Percentiles rank a stretch among this genome's conserved stretches.
Evolutionary conservation across 2,888 invertebrate genomes (phyloP).

Genomic region (Anarsia innoxiella): DNA sequence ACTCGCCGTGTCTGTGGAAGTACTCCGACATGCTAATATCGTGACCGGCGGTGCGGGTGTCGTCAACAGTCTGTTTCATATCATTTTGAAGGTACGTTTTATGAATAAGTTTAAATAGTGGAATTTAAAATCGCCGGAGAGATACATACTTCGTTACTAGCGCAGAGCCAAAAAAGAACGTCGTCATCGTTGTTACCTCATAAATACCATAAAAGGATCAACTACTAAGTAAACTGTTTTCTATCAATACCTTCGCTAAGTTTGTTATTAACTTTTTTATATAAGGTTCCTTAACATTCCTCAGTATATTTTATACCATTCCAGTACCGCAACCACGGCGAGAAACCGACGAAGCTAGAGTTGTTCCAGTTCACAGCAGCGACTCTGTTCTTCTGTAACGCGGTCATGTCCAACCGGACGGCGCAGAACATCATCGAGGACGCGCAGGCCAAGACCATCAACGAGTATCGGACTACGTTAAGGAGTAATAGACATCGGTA

Average conservation of each 20-base stretch:
- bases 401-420: slow-evolving; percentile 59
- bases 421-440: slow-evolving; percentile 70
- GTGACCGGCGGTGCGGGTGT: slow-evolving; percentile 63
- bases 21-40: slow-evolving; percentile 56
- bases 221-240: too few species aligned
- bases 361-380: slow-evolving; percentile 68
- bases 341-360: slow-evolving; percentile 55
- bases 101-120: too few species aligned
- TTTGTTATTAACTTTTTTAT: too few species aligned
- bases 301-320: too few species aligned
- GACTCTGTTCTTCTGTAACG: slow-evolving; percentile 63
- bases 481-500: slow-evolving; percentile 73
- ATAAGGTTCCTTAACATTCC: too few species aligned
- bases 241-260: too few species aligned
- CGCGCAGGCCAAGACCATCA: slow-evolving; percentile 66
- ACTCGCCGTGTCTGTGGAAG: slow-evolving; percentile 54
- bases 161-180: too few species aligned
- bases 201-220: too few species aligned
- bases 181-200: too few species aligned
- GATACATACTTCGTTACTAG: too few species aligned
- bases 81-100: slow-evolving; percentile 57
- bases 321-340: slow-evolving; percentile 62
- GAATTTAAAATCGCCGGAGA: too few species aligned
- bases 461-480: slow-evolving; percentile 65
- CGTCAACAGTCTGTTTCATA: slow-evolving; percentile 55